phyloP scores from a whole-genome alignment of 2,113 vertebrate genomes.

The Bubo scandiacus region DNA sequence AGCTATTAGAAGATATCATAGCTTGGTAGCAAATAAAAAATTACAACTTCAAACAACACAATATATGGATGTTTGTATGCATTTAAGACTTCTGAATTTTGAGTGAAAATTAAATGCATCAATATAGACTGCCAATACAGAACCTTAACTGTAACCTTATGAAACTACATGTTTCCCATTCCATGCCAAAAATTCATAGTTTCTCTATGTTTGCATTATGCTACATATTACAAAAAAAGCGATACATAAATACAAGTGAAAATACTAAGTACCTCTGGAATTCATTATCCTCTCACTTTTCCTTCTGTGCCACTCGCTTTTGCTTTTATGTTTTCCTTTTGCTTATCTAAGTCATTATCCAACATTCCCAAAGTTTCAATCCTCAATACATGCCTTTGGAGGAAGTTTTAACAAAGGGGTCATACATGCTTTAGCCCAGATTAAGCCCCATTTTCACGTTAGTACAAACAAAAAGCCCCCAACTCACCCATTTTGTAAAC shows the following conservation, averaged over 20 bases:
- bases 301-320: background rate
- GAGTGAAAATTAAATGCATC: constrained; percentile 52
- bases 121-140: background rate
- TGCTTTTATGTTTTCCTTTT: background rate
- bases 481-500: background rate
- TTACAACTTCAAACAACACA: constrained; percentile 34
- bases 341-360: background rate
- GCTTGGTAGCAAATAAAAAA: constrained; percentile 36
- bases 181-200: background rate
- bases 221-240: background rate
- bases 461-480: background rate
- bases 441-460: background rate
- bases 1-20: constrained; percentile 44
- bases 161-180: background rate
- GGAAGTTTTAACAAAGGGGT: background rate
- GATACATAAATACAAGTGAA: background rate
- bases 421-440: background rate
- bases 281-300: background rate
- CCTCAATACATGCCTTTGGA: background rate
- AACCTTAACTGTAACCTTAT: background rate
- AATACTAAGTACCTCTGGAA: background rate
- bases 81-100: constrained; percentile 39
- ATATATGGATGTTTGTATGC: constrained; percentile 34
- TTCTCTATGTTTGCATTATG: background rate
- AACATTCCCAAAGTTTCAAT: background rate